Evolutionary conservation across 2,797 vertebrate genomes (phyloP).

Genomic region (Falco biarmicus): DNA sequence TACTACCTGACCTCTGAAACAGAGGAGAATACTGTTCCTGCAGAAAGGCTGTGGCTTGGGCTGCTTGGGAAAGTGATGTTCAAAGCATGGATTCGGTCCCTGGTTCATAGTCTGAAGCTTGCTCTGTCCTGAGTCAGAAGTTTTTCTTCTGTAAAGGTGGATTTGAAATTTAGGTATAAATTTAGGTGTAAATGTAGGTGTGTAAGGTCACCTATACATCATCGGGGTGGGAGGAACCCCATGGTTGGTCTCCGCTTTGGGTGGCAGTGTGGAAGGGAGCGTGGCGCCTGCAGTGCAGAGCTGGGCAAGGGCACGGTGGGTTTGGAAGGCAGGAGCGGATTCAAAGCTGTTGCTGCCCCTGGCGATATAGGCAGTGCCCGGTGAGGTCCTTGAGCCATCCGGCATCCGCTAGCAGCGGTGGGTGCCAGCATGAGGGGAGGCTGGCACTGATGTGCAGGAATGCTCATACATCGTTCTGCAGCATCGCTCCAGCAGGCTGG

Average conservation of each 20-base stretch:
- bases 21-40: not conserved
- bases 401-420: rapidly evolving
- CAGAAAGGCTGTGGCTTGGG: not conserved
- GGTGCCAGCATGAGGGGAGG: not conserved
- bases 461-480: not conserved
- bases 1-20: not conserved
- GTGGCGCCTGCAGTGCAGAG: rapidly evolving
- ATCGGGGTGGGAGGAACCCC: rapidly evolving
- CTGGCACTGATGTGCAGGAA: not conserved
- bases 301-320: not conserved
- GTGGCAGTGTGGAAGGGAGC: not conserved
- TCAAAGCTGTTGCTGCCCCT: not conserved
- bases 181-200: too few species aligned
- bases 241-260: rapidly evolving
- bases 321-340: not conserved
- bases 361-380: not conserved
- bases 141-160: not conserved
- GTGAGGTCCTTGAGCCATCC: not conserved
- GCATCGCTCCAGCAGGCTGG: not conserved
- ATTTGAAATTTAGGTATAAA: not conserved
- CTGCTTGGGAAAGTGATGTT: not conserved
- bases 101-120: not conserved
- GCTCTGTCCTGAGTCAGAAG: not conserved
- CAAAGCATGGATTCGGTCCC: not conserved
- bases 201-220: too few species aligned